Percentiles rank a stretch among this genome's conserved stretches.
Conservation (phyloP, 92 coral and sea anemone genomes). For the Metridium senile region DNA sequence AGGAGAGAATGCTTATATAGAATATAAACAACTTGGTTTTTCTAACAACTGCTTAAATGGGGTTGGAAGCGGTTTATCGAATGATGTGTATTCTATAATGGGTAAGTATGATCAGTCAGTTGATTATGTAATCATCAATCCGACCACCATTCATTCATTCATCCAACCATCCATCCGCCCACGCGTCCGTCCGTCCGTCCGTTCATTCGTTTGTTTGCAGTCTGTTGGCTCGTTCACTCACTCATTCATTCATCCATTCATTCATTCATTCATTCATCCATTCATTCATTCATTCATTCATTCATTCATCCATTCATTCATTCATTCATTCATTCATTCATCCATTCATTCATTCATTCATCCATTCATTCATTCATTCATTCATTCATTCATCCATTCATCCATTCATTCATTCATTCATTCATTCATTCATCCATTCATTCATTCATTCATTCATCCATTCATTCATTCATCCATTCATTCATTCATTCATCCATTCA, state of each 20-base stretch:
- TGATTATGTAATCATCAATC: not conserved
- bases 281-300: not conserved
- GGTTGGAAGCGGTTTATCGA: not conserved
- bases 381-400: not conserved
- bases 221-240: not conserved
- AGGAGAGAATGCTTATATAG: not conserved
- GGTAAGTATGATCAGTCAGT: not conserved
- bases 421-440: not conserved
- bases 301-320: not conserved
- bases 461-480: not conserved
- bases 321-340: not conserved
- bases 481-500: not conserved
- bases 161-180: not conserved
- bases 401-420: not conserved
- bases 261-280: not conserved
- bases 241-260: not conserved
- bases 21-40: not conserved
- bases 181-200: not conserved
- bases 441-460: not conserved
- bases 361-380: not conserved
- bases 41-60: not conserved
- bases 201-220: not conserved
- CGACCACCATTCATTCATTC: not conserved
- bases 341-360: not conserved
- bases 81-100: conserved; percentile 1